Evolutionary conservation across 2,113 vertebrate species (phyloP), one percentile per base, ranked within the genome.

Genomic region (Eira barbara): DNA sequence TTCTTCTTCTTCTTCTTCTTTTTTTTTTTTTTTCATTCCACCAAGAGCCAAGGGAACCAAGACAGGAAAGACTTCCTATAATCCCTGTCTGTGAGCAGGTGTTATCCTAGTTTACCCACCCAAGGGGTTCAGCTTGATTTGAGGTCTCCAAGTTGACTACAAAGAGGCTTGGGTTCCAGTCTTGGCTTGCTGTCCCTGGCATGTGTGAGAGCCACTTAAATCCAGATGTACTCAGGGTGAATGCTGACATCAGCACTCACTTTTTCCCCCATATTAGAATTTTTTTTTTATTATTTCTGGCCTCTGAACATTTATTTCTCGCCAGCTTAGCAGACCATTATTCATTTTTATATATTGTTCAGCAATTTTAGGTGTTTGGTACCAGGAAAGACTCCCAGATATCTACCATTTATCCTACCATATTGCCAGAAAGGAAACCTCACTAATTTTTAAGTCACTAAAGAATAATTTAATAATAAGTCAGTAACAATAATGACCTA

Each of bases 261-360:
- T 63, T 84, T 67, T 89, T 9, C 91, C 11, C 82, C 49, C 39
- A 34, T 17, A 59, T 67, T 79, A 73, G 85, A 93, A 13, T 29
- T 49, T n/a, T 17, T n/a, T 17, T 42, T 95, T 93, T 85, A 94
- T 91, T 85, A 85, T 63, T 79, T 88, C 89, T 88, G 47, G 87
- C 76, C 17, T 85, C 76, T 85, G 78, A 84, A 67, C 36, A 76
- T 85, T 96, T 34, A 57, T 85, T 94, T 96, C 86, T 88, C 85
- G 81, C 91, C 71, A 85, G 57, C 63, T 69, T 95, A 91, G 31
- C 20, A 85, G 88, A 69, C 63, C 80, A 47, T 86, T 85, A 59
- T 61, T 96, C 91, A 85, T 78, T 92, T 85, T 91, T 67, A 89
- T 49, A 80, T 94, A 94, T 85, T 85, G 95, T 89, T 92, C 87